phyloP scores from a whole-genome alignment of 1,140 invertebrate species.

The Drosophila ananassae region DNA sequence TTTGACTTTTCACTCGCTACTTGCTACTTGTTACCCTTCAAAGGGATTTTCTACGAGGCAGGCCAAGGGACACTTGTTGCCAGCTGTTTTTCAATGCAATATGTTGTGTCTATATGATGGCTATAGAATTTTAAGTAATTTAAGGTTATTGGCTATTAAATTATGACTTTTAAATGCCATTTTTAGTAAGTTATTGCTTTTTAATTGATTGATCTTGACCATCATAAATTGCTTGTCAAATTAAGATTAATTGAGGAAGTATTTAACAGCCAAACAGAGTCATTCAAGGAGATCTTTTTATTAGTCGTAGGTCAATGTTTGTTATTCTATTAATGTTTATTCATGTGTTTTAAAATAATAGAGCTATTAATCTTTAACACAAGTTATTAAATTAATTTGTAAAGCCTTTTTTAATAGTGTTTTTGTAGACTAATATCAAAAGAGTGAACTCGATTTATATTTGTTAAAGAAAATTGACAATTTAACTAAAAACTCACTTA shows the following conservation, averaged over 20 bases:
- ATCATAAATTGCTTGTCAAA: conserved; percentile 19
- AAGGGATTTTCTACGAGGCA: conserved; percentile 43
- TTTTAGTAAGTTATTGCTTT: neutral
- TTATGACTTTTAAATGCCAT: neutral
- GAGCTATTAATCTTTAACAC: no score
- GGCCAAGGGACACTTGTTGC: conserved; percentile 64
- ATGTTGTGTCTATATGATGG: conserved; percentile 5
- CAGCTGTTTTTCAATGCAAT: conserved; percentile 49
- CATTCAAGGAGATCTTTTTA: neutral
- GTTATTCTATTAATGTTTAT: no score
- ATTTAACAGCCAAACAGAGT: neutral
- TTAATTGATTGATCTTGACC: conserved; percentile 2
- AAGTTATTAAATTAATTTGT: no score
- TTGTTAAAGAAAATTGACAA: no score
- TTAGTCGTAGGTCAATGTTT: no score
- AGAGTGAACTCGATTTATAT: no score
- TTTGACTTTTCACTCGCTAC: conserved; percentile 68
- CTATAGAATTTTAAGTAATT: neutral
- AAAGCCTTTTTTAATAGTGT: no score
- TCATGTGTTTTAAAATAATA: no score
- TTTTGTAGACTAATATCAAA: no score
- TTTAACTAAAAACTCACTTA: no score
- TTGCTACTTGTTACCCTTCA: conserved; percentile 73
- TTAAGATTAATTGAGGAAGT: conserved; percentile 6
- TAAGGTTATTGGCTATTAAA: neutral